Percentiles rank a stretch among this genome's conserved stretches.
phyloP scores from a whole-genome alignment of 2,888 invertebrate species.

The Sericinus montela region DNA sequence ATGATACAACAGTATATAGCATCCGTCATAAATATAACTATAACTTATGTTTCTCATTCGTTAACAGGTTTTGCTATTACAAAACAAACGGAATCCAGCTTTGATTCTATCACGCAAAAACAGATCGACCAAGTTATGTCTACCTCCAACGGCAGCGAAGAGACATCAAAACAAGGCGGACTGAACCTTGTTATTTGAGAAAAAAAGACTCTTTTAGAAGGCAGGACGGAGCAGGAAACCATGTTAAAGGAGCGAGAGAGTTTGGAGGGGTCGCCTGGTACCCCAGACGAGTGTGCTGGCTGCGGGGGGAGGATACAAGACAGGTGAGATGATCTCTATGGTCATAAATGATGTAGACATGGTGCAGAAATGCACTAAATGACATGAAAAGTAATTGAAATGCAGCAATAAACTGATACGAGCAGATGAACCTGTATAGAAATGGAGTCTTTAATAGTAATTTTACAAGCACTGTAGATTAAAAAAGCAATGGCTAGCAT shows the following conservation, averaged over 20 bases:
- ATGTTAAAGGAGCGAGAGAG: slow-evolving; percentile 86
- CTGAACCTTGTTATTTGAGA: slow-evolving; percentile 62
- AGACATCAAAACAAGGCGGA: slow-evolving; percentile 34
- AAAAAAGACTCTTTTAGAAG: slow-evolving; percentile 43
- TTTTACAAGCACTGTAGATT: slow-evolving; percentile 11
- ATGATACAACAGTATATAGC: slow-evolving; percentile 14
- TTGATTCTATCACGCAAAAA: slow-evolving; percentile 27
- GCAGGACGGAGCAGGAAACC: slow-evolving; percentile 45
- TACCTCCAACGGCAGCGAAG: slow-evolving; percentile 33
- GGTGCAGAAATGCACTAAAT: slow-evolving; percentile 16
- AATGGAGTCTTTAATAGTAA: slow-evolving; percentile 10
- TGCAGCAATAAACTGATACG: slow-evolving; percentile 16
- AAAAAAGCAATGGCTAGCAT: slow-evolving; percentile 1
- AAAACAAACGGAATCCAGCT: slow-evolving; percentile 24
- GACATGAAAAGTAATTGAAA: slow-evolving; percentile 17
- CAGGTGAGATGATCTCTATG: slow-evolving; percentile 49
- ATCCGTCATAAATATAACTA: slow-evolving; percentile 11
- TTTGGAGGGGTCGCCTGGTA: slow-evolving; percentile 65
- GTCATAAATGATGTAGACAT: slow-evolving; percentile 14
- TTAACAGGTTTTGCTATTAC: slow-evolving; percentile 23
- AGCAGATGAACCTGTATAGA: slow-evolving; percentile 8
- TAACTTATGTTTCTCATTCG: slow-evolving; percentile 16
- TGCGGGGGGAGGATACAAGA: slow-evolving; percentile 82
- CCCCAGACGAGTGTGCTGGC: slow-evolving; percentile 80
- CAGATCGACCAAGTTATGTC: slow-evolving; percentile 41